Base-by-base conservation (phyloP, 64 coral and sea anemone genomes). In the Montipora foliosa region DNA sequence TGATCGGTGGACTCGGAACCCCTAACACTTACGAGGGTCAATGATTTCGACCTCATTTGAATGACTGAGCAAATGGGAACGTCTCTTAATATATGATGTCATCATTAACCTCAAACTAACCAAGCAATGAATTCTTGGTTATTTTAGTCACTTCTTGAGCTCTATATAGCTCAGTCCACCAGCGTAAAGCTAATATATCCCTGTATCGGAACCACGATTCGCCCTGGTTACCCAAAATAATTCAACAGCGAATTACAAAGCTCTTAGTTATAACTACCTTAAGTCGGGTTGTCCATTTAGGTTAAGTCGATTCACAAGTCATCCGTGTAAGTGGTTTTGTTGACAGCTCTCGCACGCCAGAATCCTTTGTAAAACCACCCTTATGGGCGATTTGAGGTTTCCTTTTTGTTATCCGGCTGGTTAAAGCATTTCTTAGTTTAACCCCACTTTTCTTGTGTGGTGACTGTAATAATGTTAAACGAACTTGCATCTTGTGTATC, bases 261-360 rank as follows among this genome's bases (percentile, higher is more conserved):
- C 49, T 64, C 48, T 86, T 86, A 86, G 82, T 70, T 64, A 64
- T 64, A 64, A 64, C 61, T 86, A 86, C 82, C 82, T 86, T 24
- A 68, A 71, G 67, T 71, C 47, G 47, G 19, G 47, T 8, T 86
- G 82, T 72, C 66, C 82, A 86, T 86, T 72, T 47, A 72, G 17
- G 82, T 86, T 86, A 86, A 86, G 82, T 86, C 82, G 82, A 86
- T 86, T 86, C 82, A 44, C 61, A 86, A 86, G 82, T 86, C 82
- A 86, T 86, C 82, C 82, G 66, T 71, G 66, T 86, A 86, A 86
- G 82, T 86, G 82, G 82, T 52, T 86, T 86, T 86, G 66, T 46
- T 71, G 82, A 72, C 82, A 86, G 82, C 82, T 51, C 67, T 86
- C 62, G 44, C 82, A 72, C 82, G 29, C 67, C 44, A 16, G 4